Conservation (phyloP, 1,140 invertebrate genomes). For the Chironomus tepperi region DNA sequence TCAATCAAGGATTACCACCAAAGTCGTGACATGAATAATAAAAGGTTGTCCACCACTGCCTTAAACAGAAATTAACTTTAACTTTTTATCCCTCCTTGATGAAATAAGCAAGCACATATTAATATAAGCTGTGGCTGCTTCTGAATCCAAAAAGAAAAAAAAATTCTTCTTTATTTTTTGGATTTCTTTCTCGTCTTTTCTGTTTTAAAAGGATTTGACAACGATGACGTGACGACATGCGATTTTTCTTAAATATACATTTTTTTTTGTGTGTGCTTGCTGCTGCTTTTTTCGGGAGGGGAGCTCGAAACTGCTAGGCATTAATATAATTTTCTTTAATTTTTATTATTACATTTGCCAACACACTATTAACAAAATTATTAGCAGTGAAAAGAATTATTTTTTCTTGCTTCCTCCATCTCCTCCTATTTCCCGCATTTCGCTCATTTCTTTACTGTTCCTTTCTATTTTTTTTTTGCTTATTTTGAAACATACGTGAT, state of each 20-base stretch:
- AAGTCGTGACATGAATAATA: no score
- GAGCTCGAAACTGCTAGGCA: constrained; percentile 13
- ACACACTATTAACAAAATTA: constrained; percentile 22
- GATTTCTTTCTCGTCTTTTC: not conserved
- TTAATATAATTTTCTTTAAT: constrained; percentile 24
- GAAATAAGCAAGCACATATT: constrained; percentile 17
- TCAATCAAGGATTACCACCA: no score
- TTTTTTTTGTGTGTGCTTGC: not conserved
- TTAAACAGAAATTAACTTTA: constrained; percentile 17
- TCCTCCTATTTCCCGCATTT: not conserved
- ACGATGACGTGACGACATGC: constrained; percentile 19
- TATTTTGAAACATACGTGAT: constrained; percentile 17
- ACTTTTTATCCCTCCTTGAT: constrained; percentile 7
- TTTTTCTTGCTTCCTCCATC: not conserved
- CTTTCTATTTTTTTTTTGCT: not conserved
- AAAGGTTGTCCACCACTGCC: no score
- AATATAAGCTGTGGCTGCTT: constrained; percentile 22
- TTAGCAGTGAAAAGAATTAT: not conserved
- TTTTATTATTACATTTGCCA: constrained; percentile 24
- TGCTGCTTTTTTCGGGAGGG: not conserved
- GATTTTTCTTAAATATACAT: constrained; percentile 12
- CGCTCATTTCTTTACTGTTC: not conserved
- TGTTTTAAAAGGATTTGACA: constrained; percentile 20
- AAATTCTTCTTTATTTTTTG: not conserved
- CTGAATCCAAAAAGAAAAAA: not conserved